Base-by-base conservation (phyloP, 1,140 invertebrate genomes). In the Drosophila rufa region DNA sequence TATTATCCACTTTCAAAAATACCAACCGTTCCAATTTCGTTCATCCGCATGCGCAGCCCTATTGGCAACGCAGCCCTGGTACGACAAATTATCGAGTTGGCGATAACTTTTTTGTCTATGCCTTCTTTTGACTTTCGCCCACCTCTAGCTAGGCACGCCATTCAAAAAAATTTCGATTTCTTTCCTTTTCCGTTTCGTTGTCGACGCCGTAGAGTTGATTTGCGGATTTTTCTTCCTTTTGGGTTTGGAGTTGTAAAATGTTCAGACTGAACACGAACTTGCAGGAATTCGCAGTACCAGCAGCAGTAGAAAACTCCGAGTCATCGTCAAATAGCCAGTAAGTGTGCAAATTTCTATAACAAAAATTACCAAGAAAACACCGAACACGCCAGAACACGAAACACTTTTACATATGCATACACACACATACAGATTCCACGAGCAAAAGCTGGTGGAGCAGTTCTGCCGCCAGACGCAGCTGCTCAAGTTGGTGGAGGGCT, bases 361-460 rank as follows among this genome's bases (percentile, higher is more conserved):
- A 36, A 36, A 36, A 36, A 11, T 36, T 9, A 9, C 33, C 40
- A 4, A 30, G n/a, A 61, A 56, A 36, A 19, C 5, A 42, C 14
- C 6, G 47, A 25, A 1, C 15, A 57, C 11, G n/a, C 27, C 27
- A 19, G 2, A 7, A 22, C 9, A 40, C 14, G 38, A 36, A 5
- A 30, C 45, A 40, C 25, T 27, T 7, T 36, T 3, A 51, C 14
- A 42, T 40, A 64, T 17, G 43, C 22, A 19, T 7, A 42, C 7
- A 30, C 22, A 38, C 27, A 33, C 36, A 67, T 30, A 19, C 51
- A 92, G 91, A 74, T 92, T 91, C 40, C 68, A 76, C 19, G 81
- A 85, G 12, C 90, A 92, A 36, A 82, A 81, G 46, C 48, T 80
- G 66, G 58, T 92, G 30, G 75, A 91, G 12, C 27, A 69, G 7